These are phyloP conservation scores for Chloropsis hardwickii DNA, from an alignment of 2,113 vertebrate species.

Conservation along the genomic window DNA sequence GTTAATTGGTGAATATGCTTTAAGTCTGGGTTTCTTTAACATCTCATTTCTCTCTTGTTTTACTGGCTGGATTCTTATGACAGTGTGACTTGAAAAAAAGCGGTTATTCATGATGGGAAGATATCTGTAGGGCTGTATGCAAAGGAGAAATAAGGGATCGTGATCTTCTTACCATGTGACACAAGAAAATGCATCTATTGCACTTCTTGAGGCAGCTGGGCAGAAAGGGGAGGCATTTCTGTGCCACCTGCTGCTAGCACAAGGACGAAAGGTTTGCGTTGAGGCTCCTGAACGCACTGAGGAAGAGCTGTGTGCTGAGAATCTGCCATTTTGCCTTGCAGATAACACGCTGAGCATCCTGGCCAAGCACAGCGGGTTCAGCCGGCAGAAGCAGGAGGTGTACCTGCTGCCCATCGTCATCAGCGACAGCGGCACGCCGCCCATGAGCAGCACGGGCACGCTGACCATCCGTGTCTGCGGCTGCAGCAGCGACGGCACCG, in stretches of 20 bases:
- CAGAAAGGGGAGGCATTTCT: not conserved
- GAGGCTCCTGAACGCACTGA: not conserved
- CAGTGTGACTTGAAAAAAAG: not conserved
- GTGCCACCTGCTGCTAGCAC: not conserved
- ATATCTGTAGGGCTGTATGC: not conserved
- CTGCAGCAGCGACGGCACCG: constrained; percentile 89
- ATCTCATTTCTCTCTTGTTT: not conserved
- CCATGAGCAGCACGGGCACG: constrained; percentile 97
- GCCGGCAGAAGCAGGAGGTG: constrained; percentile 94
- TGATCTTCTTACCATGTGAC: not conserved
- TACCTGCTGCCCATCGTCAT: constrained; percentile 95
- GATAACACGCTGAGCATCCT: constrained; percentile 95
- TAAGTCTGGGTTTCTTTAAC: not conserved
- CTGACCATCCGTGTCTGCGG: constrained; percentile 96
- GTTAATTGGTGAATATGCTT: not conserved
- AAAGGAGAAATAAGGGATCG: not conserved
- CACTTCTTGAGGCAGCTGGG: not conserved
- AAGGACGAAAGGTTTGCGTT: accelerated
- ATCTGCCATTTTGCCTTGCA: constrained; percentile 52
- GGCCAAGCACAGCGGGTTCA: constrained; percentile 92
- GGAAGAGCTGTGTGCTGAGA: not conserved
- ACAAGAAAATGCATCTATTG: accelerated
- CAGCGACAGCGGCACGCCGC: constrained; percentile 91
- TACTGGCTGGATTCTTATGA: not conserved
- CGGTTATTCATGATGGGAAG: not conserved